phyloP scores from a whole-genome alignment of 2,113 vertebrate genomes.

The Alethe diademata region DNA sequence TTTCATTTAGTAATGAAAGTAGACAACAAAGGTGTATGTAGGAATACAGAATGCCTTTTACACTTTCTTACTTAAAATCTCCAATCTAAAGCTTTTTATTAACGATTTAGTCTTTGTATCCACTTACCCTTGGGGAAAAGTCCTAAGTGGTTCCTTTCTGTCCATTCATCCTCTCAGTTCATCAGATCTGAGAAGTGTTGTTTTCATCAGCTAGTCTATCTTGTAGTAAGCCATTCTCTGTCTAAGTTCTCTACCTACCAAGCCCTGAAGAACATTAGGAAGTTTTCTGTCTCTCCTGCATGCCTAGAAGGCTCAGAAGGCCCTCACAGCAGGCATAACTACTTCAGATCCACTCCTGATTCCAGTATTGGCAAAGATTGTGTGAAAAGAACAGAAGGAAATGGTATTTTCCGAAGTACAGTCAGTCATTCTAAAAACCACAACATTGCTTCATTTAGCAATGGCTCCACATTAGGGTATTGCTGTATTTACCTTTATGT shows the following conservation, averaged over 20 bases:
- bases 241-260: not conserved
- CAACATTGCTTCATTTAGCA: not conserved
- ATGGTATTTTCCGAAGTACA: not conserved
- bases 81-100: not conserved
- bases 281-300: not conserved
- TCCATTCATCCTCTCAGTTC: not conserved
- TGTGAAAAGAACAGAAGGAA: not conserved
- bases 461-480: not conserved
- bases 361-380: not conserved
- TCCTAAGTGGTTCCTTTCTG: not conserved
- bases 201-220: not conserved
- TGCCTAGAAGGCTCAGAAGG: not conserved
- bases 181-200: not conserved
- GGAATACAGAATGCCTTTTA: not conserved
- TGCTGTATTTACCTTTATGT: not conserved
- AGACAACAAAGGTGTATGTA: not conserved
- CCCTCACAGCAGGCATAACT: not conserved
- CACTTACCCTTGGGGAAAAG: not conserved
- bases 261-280: not conserved
- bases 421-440: not conserved
- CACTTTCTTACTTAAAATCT: not conserved
- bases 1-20: not conserved
- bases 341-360: not conserved
- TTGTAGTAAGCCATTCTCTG: not conserved
- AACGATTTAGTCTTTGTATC: not conserved